Base-by-base conservation (phyloP, 2,113 vertebrate species). In the Limanda limanda region DNA sequence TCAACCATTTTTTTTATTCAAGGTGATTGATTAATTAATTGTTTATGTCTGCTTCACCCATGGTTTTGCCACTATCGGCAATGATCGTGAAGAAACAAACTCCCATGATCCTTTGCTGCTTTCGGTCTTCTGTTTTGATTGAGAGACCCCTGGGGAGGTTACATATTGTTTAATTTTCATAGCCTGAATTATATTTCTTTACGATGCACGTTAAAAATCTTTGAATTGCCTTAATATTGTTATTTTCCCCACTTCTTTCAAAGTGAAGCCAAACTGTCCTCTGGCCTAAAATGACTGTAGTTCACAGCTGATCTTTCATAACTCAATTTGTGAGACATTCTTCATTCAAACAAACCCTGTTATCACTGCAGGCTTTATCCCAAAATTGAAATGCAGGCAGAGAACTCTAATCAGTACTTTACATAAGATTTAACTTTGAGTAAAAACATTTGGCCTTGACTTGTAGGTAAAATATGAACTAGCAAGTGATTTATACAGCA, bases 371-470 rank as follows among this genome's bases (percentile, higher is more conserved):
- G 47, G 25, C 61, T 64, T 81, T 61, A 42, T 71, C 68, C 68
- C 31, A 31, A 40, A 68, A 67, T 15, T 76, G 64, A 40, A 87
- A 73, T n/a, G 9, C 15, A n/a, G 24, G 48, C 40, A 56, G 3
- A 31, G 4, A 24, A 52, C 48, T 57, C 4, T 64, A 15, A 47
- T 47, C 45, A 47, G 47, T 18, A 6, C 47, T 18, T 51, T 7
- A 1, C 17, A 18, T 42, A 42, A 42, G 40, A 42, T 42, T 42
- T 3, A 42, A 69, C 54, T 47, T 56, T 5, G 21, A 51, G 9
- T 48, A 21, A 69, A 71, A 71, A 57, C 21, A 59, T 45, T 78
- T 63, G 62, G 48, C 68, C 68, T 68, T 62, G 27, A 61, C 67
- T 4, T 31, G 6, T 31, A 31, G 31, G 31, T 31, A 31, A 31